Evolutionary conservation across 2,888 invertebrate species (phyloP).

Genomic region (Aphidoletes aphidimyza): DNA sequence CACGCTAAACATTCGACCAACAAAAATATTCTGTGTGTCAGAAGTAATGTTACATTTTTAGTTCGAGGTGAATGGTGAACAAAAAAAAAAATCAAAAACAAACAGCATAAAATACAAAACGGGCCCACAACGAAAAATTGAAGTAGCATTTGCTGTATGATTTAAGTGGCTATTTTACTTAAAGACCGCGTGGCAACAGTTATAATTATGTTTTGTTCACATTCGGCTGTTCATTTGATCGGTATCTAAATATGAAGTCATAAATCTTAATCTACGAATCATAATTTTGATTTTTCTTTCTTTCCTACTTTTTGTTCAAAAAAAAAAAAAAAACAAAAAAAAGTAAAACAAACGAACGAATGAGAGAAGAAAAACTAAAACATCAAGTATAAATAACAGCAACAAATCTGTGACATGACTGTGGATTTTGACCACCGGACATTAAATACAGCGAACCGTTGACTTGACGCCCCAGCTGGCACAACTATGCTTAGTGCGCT

Average conservation of each 20-base stretch:
- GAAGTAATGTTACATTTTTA: too few species aligned
- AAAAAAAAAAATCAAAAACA: too few species aligned
- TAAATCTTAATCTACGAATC: background rate
- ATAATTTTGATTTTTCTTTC: background rate
- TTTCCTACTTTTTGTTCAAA: background rate
- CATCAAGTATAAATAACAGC: too few species aligned
- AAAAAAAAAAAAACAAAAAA: background rate
- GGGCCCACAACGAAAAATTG: background rate
- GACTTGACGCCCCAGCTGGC: too few species aligned
- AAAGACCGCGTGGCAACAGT: background rate
- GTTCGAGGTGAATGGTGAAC: too few species aligned
- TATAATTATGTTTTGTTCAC: slow-evolving; percentile 22
- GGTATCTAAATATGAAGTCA: background rate
- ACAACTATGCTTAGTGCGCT: too few species aligned
- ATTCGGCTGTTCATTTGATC: background rate
- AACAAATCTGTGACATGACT: too few species aligned
- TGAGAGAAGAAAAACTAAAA: background rate
- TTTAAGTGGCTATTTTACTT: background rate
- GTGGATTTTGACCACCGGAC: too few species aligned
- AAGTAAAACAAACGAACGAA: background rate
- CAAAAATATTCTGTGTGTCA: background rate
- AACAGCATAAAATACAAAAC: background rate
- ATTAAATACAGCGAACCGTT: too few species aligned
- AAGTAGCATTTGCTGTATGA: slow-evolving; percentile 3
- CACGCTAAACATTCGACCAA: too few species aligned